Conservation (phyloP, 1,140 invertebrate species). For the Andricus grossulariae region DNA sequence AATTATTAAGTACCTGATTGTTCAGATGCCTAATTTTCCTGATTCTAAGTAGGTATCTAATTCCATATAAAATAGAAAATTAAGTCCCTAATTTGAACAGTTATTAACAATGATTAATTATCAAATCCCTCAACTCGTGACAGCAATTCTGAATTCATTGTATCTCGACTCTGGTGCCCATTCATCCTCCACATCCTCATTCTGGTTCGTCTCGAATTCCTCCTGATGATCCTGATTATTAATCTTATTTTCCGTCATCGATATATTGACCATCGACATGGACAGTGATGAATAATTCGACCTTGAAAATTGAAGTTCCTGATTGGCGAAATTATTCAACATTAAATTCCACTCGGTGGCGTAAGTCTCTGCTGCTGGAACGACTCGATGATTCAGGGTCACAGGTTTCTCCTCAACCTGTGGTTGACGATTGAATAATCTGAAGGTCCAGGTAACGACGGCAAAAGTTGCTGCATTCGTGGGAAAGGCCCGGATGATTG, state of each 20-base stretch:
- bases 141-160: too few relatives aligned
- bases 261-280: neutral
- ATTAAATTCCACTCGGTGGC: neutral
- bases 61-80: too few relatives aligned
- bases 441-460: constrained; percentile 86
- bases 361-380: neutral
- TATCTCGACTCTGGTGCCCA: too few relatives aligned
- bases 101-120: too few relatives aligned
- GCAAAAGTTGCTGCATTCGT: constrained; percentile 94
- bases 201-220: neutral
- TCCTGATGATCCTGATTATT: neutral
- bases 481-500: constrained; percentile 90
- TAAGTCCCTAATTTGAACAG: too few relatives aligned
- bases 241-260: neutral
- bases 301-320: neutral
- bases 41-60: too few relatives aligned
- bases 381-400: neutral
- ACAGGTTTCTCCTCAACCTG: neutral
- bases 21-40: too few relatives aligned
- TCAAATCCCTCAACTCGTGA: too few relatives aligned
- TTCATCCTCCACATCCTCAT: too few relatives aligned
- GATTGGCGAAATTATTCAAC: neutral
- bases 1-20: too few relatives aligned
- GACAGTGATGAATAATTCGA: constrained; percentile 6
- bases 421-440: constrained; percentile 59